Evolutionary conservation across 1,140 invertebrate genomes (phyloP).

Genomic region (Elymnias hypermnestra): DNA sequence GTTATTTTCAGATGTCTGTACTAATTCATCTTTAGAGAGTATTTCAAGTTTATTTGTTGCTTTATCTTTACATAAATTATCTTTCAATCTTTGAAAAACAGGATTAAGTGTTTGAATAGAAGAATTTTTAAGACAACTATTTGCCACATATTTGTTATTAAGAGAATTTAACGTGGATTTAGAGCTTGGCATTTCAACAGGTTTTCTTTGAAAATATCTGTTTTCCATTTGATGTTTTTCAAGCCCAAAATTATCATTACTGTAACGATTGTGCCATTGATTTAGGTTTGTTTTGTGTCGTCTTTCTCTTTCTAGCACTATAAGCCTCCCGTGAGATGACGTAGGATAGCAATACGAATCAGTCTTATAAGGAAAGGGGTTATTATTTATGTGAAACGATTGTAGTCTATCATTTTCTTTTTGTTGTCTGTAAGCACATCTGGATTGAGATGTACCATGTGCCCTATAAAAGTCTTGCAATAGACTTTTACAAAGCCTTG

Average conservation of each 20-base stretch:
- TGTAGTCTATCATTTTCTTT: not conserved
- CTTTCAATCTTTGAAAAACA: no score
- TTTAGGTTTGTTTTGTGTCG: slow-evolving; percentile 1
- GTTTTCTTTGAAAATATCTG: not conserved
- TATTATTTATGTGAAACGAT: not conserved
- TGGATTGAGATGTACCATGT: slow-evolving; percentile 1
- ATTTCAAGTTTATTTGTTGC: not conserved
- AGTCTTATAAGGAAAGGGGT: slow-evolving; percentile 12
- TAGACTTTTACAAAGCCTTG: slow-evolving; percentile 25
- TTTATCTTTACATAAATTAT: slow-evolving; percentile 1
- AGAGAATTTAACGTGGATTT: no score
- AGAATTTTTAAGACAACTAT: not conserved
- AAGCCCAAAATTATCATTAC: slow-evolving; percentile 5
- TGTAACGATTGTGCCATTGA: not conserved
- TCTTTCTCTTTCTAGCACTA: slow-evolving; percentile 29
- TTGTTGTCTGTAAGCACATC: not conserved
- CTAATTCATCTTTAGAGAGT: not conserved
- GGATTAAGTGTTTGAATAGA: not conserved
- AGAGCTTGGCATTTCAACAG: not conserved
- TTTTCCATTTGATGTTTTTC: not conserved
- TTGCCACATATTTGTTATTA: not conserved
- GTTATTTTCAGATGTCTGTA: slow-evolving; percentile 6
- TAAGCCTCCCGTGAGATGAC: slow-evolving; percentile 33
- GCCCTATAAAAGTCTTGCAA: slow-evolving; percentile 31
- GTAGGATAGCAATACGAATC: slow-evolving; percentile 34